Conservation (phyloP, 2,797 vertebrate genomes). For the Mormyrus proboscirostris region DNA sequence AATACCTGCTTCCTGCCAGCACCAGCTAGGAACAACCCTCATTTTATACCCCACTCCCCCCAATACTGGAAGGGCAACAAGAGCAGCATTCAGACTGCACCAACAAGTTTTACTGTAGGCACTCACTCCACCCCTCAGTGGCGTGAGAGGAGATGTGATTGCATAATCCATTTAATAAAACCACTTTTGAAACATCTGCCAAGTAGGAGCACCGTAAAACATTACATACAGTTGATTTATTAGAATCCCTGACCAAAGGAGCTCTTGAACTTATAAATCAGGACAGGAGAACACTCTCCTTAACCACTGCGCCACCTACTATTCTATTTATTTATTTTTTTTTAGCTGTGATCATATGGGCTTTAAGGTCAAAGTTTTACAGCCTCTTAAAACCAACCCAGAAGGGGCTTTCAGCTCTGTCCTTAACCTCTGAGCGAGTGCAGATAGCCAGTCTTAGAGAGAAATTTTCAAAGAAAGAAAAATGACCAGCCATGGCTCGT, state of each 20-base stretch:
- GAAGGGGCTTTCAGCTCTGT: background rate
- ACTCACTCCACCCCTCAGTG: background rate
- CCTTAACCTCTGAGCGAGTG: background rate
- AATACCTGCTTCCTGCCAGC: background rate
- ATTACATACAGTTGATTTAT: background rate
- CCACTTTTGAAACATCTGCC: background rate
- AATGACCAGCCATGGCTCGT: background rate
- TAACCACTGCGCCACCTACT: background rate
- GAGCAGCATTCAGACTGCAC: background rate
- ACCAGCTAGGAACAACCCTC: background rate
- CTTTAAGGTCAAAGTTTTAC: background rate
- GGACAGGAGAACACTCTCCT: background rate
- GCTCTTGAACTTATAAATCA: background rate
- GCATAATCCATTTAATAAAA: conserved; percentile 5
- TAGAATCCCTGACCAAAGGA: background rate
- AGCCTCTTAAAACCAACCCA: background rate
- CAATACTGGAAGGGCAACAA: background rate
- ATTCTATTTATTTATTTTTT: background rate
- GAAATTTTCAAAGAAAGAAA: background rate
- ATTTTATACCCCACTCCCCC: background rate
- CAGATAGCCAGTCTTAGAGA: background rate
- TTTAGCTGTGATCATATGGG: background rate
- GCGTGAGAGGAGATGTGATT: background rate
- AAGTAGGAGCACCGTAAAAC: background rate
- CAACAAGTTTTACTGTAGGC: background rate